These are phyloP conservation scores for Rotaria sp. DNA, from an alignment of 2,888 invertebrate genomes.

Conservation along the genomic window DNA sequence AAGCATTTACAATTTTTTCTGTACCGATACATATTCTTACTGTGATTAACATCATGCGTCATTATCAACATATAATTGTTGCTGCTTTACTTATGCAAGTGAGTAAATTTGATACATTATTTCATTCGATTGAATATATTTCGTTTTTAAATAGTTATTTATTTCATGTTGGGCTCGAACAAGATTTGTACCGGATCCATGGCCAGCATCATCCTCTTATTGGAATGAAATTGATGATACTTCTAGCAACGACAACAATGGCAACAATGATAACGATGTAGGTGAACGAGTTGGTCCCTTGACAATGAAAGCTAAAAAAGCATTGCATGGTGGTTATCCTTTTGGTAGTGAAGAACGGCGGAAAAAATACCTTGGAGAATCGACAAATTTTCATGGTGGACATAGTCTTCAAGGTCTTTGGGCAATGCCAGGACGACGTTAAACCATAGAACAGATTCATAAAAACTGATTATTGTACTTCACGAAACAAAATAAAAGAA, in stretches of 20 bases:
- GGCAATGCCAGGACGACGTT: constrained; percentile 27
- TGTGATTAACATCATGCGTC: neutral
- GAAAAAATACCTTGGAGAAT: neutral
- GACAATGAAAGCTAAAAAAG: neutral
- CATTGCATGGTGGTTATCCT: neutral
- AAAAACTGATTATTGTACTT: neutral
- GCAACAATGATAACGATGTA: neutral
- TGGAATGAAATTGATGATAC: neutral
- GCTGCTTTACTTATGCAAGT: neutral
- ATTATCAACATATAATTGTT: neutral
- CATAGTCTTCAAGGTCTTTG: constrained; percentile 24
- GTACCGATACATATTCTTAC: neutral
- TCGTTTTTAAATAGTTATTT: neutral
- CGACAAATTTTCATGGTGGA: neutral
- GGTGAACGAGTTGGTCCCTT: neutral
- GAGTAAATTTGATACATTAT: neutral
- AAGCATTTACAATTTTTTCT: neutral
- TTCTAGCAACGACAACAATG: neutral
- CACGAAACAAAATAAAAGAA: neutral
- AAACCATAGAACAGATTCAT: neutral
- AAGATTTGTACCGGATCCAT: neutral
- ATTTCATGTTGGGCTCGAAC: neutral
- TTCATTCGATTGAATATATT: neutral
- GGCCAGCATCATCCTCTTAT: neutral
- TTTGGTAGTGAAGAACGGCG: neutral